phyloP scores from a whole-genome alignment of 2,888 invertebrate genomes.

The Amiota minor region DNA sequence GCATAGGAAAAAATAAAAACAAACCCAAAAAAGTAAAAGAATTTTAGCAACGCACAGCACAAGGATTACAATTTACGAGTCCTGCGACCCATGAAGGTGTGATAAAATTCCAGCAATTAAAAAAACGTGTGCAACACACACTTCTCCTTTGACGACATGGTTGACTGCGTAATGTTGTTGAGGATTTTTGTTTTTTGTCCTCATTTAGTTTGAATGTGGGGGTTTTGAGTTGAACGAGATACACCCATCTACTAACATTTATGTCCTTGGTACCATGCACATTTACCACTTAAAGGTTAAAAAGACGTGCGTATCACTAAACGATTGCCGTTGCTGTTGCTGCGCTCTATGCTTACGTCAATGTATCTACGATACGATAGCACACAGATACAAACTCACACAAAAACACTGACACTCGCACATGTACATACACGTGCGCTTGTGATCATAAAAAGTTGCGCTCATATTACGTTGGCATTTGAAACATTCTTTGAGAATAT shows the following conservation, averaged over 20 bases:
- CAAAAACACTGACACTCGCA: no score
- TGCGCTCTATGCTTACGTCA: not conserved
- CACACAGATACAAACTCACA: no score
- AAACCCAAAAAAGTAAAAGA: conserved; percentile 6
- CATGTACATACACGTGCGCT: conserved; percentile 35
- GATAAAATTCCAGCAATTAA: conserved; percentile 67
- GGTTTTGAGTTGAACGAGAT: no score
- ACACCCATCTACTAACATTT: no score
- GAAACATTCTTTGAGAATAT: conserved; percentile 60
- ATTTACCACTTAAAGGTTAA: conserved; percentile 38
- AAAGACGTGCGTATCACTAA: conserved; percentile 45
- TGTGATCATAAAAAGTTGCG: conserved; percentile 54
- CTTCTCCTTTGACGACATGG: not conserved
- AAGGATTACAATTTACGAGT: conserved; percentile 66
- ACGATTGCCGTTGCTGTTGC: conserved; percentile 45
- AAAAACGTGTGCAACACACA: conserved; percentile 59
- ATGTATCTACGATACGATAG: no score
- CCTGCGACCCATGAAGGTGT: conserved; percentile 64
- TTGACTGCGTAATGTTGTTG: no score
- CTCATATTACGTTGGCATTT: conserved; percentile 64
- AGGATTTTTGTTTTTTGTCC: no score
- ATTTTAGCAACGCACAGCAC: conserved; percentile 37
- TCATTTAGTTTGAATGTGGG: no score
- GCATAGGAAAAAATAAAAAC: not conserved
- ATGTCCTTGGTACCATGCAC: not conserved